These are phyloP conservation scores for Magallana ariakensis DNA, from an alignment of 1,140 invertebrate genomes.

Conservation along the genomic window DNA sequence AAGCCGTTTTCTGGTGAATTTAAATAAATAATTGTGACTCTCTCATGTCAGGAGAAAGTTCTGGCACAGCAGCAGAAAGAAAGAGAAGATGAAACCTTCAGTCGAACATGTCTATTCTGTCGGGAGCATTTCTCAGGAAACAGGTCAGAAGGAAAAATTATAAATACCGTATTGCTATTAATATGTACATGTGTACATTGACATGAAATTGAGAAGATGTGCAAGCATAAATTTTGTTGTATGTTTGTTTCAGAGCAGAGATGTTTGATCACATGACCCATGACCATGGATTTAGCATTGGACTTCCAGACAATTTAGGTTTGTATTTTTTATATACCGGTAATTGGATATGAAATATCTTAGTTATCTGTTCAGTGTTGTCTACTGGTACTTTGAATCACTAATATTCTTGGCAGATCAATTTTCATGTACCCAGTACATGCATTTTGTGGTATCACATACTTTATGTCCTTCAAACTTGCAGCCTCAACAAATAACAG, in stretches of 20 bases:
- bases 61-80: constrained; percentile 89
- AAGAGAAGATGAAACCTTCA: constrained; percentile 87
- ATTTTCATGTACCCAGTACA: too few species aligned
- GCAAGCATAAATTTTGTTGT: background rate
- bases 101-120: constrained; percentile 91
- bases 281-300: constrained; percentile 93
- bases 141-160: constrained; percentile 64
- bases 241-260: constrained; percentile 79
- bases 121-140: constrained; percentile 78
- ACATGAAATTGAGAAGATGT: too few species aligned
- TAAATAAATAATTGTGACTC: background rate
- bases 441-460: too few species aligned
- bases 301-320: constrained; percentile 92
- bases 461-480: too few species aligned
- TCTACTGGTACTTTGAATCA: too few species aligned
- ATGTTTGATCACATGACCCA: constrained; percentile 90
- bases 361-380: too few species aligned
- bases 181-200: too few species aligned
- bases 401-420: too few species aligned
- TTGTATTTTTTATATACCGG: constrained; percentile 40
- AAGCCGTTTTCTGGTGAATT: too few species aligned
- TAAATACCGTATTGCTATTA: too few species aligned
- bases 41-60: constrained; percentile 83
- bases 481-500: too few species aligned
- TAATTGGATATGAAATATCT: background rate